A percentile compares a stretch with the other conserved stretches of the same genome.
Conservation (phyloP, 1,140 invertebrate genomes). For the Lepidotrigona ventralis region DNA sequence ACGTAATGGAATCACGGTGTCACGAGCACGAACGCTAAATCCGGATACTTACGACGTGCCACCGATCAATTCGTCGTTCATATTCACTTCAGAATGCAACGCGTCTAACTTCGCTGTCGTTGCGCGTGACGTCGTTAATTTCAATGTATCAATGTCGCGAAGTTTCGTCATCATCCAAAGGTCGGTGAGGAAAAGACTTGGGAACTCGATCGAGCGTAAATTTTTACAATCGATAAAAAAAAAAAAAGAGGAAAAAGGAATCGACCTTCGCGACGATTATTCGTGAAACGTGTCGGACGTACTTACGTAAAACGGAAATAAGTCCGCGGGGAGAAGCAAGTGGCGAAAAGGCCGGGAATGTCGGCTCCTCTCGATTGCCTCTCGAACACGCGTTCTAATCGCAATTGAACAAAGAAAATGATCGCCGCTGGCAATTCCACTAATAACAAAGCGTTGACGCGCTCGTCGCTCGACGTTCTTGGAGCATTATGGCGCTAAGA, state of each 20-base stretch:
- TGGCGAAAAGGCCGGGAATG: neutral
- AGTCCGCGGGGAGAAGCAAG: too few species aligned
- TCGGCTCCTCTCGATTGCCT: neutral
- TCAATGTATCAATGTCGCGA: neutral
- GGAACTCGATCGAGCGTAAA: neutral
- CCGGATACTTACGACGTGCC: neutral
- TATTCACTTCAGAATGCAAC: too few species aligned
- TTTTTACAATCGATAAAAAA: neutral
- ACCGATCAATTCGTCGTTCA: neutral
- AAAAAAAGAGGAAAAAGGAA: neutral
- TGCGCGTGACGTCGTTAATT: neutral
- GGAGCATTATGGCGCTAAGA: constrained; percentile 24
- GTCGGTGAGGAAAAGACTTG: neutral
- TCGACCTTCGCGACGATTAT: constrained; percentile 3
- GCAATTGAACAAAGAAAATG: constrained; percentile 23
- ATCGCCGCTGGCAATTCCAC: constrained; percentile 27
- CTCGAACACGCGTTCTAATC: neutral
- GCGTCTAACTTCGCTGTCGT: neutral
- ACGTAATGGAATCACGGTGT: too few species aligned
- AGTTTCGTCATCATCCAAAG: too few species aligned
- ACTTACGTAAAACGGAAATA: neutral
- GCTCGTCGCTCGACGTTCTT: neutral
- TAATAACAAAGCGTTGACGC: constrained; percentile 42
- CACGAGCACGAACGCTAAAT: constrained; percentile 12
- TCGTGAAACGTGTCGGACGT: neutral